Evolutionary conservation across 2,797 vertebrate species (phyloP).

Genomic region (Danio aesculapii): DNA sequence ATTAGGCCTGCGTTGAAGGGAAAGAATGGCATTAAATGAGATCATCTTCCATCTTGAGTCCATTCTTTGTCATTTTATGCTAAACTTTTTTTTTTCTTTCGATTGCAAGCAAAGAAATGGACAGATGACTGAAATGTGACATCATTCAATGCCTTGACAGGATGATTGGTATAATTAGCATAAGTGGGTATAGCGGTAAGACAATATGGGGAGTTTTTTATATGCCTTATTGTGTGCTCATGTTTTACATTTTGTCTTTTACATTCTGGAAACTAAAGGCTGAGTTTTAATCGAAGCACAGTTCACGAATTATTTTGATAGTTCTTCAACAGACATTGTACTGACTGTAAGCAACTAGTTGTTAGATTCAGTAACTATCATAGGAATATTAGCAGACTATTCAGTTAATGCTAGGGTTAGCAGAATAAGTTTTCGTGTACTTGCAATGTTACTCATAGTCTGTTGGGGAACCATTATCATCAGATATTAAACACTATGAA

Average conservation of each 20-base stretch:
- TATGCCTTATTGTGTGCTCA: not conserved
- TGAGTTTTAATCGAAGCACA: too few relatives aligned
- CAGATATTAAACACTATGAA: too few relatives aligned
- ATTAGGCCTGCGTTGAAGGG: slow-evolving; percentile 51
- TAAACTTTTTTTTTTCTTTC: slow-evolving; percentile 1
- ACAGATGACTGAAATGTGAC: slow-evolving; percentile 31
- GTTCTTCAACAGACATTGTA: too few relatives aligned
- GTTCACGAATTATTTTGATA: too few relatives aligned
- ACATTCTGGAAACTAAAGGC: not conserved
- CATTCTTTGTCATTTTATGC: slow-evolving; percentile 47
- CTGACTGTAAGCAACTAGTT: too few relatives aligned
- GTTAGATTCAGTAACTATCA: too few relatives aligned
- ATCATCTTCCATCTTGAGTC: slow-evolving; percentile 39
- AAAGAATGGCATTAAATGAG: slow-evolving; percentile 53
- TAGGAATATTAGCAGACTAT: too few relatives aligned
- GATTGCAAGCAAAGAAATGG: slow-evolving; percentile 43
- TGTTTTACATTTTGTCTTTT: not conserved
- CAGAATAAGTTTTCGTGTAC: too few relatives aligned
- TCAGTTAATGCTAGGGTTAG: too few relatives aligned
- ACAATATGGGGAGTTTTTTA: slow-evolving; percentile 5
- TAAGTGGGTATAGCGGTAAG: not conserved
- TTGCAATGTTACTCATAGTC: too few relatives aligned
- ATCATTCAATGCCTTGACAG: slow-evolving; percentile 31
- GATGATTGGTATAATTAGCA: slow-evolving; percentile 30
- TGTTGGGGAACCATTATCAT: too few relatives aligned